These are phyloP conservation scores for Euphydryas editha DNA, from an alignment of 2,888 invertebrate species.

Conservation along the genomic window DNA sequence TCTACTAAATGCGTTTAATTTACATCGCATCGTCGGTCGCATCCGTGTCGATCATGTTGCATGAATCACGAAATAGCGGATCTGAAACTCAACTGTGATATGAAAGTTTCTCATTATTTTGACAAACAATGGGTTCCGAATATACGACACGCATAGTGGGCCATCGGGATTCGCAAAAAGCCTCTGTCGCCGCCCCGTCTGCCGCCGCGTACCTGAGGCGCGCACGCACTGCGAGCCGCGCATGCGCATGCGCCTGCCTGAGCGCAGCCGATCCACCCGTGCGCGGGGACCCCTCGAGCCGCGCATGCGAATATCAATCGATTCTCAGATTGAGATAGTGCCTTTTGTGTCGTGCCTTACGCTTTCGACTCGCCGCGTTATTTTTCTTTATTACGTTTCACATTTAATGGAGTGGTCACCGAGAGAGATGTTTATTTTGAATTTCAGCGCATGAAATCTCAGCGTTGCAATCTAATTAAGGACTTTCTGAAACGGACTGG, in stretches of 20 bases:
- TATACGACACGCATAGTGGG: not conserved
- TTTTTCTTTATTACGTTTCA: constrained; percentile 28
- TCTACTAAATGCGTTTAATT: not conserved
- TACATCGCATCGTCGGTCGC: not conserved
- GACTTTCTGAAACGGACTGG: not conserved
- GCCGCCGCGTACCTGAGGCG: constrained; percentile 3
- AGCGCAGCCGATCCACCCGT: constrained; percentile 19
- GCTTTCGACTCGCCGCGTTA: constrained; percentile 5
- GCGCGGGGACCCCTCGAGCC: not conserved
- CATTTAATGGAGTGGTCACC: constrained; percentile 30
- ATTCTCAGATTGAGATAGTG: constrained; percentile 27
- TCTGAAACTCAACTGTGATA: not conserved
- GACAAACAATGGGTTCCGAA: not conserved
- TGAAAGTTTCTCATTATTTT: not conserved
- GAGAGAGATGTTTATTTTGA: constrained; percentile 12
- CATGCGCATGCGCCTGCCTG: not conserved
- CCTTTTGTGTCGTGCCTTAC: constrained; percentile 16
- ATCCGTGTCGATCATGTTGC: not conserved
- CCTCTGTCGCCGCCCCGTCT: constrained; percentile 35
- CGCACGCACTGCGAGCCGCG: constrained; percentile 7
- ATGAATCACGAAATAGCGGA: not conserved
- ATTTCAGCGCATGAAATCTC: constrained; percentile 3
- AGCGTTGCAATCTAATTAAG: not conserved
- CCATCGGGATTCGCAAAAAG: constrained; percentile 18
- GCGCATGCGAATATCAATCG: constrained; percentile 22